Evolutionary conservation across 2,797 vertebrate genomes (phyloP), one percentile per base, ranked within the genome.

Genomic region (Tachyglossus aculeatus): DNA sequence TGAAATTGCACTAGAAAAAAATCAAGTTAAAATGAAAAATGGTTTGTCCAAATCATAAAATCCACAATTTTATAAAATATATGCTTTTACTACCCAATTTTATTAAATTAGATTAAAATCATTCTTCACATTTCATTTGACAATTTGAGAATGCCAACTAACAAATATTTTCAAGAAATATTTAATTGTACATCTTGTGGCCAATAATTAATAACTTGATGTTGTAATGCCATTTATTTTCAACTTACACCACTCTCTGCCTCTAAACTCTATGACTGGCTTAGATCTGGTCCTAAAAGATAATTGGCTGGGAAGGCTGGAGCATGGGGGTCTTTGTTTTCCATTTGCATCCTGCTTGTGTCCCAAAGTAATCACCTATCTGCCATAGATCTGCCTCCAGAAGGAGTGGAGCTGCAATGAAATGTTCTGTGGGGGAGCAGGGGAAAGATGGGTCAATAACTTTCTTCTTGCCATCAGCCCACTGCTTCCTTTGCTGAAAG

Each of bases 151-250:
- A 69, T 66, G 44, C n/a, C n/a, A n/a, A n/a, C 51, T 71, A 83
- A 61, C 38, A 86, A 43, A 3, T 4, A 48, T 24, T 29, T 81
- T 78, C 79, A 75, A 74, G 19, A 77, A 58, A 72, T 76, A 68
- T 50, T 77, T 73, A 62, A 81, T 76, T 86, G 54, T 77, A 73
- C 44, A 83, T 43, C 61, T 82, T 85, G 80, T 81, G 72, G 68
- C 67, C 69, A 90, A 84, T 78, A 88, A 85, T 83, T 90, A 87
- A 84, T 59, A 44, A 69, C 25, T 77, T 81, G 68, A 78, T 71
- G 37, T 63, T 86, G 65, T 71, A 85, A 74, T 70, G 61, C 6
- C 64, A 31, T 85, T 86, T 85, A 84, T 63, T 82, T 62, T 72
- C 61, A 84, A 59, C 27, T 80, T 83, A 83, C 88, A 82, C 76